Base-by-base conservation (phyloP, 2,888 invertebrate species). In the Parochlus steinenii region DNA sequence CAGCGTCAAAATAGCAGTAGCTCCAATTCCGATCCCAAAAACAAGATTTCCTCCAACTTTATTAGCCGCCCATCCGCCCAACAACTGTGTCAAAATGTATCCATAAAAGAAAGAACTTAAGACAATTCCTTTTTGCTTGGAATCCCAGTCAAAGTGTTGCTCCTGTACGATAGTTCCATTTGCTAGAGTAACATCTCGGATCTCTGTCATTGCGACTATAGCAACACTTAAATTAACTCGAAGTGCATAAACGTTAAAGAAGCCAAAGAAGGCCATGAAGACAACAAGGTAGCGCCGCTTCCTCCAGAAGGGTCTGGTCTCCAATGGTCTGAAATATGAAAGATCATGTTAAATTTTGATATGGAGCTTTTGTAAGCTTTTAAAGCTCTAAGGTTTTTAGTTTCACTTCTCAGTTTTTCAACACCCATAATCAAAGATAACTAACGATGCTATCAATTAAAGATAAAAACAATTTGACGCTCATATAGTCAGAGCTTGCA, bases 201-300 rank as follows among this genome's bases (percentile, higher is more conserved):
- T 69, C 47, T 77, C 72, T 0, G 80, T 85, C 92, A 93, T 93
- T 41, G 87, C 86, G 27, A 93, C 87, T 44, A 93, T 82, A 4
- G 87, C 90, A 11, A 93, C 82, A 43, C 87, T 89, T 43, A 93
- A 65, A 61, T 89, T 90, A 5, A 87, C 87, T 25, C 86, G 64
- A 39, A 86, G 58, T 4, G 82, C 73, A 54, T 85, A 86, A 3
- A 80, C 74, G 47, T 81, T 80, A 63, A 83, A 81, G 58, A 85
- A 83, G 5, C 85, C 85, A 43, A 83, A 70, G 61, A 86, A 86
- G 0, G 82, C 80, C 45, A 85, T 54, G 6, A 77, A 49, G 0
- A 77, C 78, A 12, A 86, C 78, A 33, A 85, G 62, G 46, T 80
- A 74, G 45, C 82, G 63, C 46, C 80, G 63, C 45, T 73, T 72